phyloP scores from a whole-genome alignment of 2,797 vertebrate species.

The Cynopterus sphinx region DNA sequence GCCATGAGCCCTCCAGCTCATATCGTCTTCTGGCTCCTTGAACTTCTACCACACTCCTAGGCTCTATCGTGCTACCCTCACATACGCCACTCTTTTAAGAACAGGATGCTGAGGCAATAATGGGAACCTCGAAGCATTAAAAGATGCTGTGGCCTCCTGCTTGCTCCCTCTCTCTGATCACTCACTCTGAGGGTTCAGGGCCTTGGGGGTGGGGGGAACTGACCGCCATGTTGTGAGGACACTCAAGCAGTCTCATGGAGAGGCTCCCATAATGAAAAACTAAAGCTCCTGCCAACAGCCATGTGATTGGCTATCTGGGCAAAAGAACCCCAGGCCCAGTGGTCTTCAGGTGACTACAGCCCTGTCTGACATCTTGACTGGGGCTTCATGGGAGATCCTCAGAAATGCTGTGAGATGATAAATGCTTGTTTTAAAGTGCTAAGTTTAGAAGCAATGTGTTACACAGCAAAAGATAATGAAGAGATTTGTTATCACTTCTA shows the following conservation, averaged over 20 bases:
- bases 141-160: neutral
- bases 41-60: neutral
- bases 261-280: accelerated
- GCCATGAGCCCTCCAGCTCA: neutral
- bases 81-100: neutral
- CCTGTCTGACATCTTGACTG: too few relatives aligned
- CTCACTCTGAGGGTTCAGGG: neutral
- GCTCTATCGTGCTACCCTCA: neutral
- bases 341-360: neutral
- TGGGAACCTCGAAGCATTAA: neutral
- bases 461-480: neutral
- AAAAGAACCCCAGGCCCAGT: neutral
- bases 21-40: neutral
- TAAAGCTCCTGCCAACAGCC: neutral
- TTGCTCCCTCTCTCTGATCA: neutral
- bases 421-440: neutral
- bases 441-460: neutral
- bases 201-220: accelerated
- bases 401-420: accelerated
- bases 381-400: neutral
- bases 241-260: neutral
- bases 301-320: neutral
- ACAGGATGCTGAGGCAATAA: neutral
- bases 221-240: neutral
- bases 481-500: neutral